Base-by-base conservation (phyloP, 2,797 vertebrate species). In the Paguma larvata region DNA sequence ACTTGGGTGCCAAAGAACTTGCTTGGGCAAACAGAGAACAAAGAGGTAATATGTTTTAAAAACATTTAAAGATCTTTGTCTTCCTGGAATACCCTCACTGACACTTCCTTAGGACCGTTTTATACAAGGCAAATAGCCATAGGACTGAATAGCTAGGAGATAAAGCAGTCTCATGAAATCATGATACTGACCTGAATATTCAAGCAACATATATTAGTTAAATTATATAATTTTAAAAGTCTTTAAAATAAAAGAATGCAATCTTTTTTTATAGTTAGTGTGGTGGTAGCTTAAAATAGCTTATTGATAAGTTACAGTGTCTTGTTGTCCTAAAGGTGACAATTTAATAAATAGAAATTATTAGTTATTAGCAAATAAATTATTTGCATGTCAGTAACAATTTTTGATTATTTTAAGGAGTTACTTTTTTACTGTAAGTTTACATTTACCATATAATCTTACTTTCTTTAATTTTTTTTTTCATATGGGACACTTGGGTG, bases 351-450 rank as follows among this genome's bases (percentile, higher is more conserved):
- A 19, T 62, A 84, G 44, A 46, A 59, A 80, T 51, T 87, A 70
- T 75, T 67, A 3, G 2, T 82, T 19, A 93, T 87, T 85, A 86
- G n/a, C 41, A 93, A 88, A 63, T 56, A 51, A 48, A 5, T 87
- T 80, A 4, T 48, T 75, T 79, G 27, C 46, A 25, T 48, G 1
- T 21, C 10, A 77, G 44, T 51, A 84, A 63, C 6, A 44, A 16
- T 63, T 93, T 68, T 72, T 73, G 5, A 32, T 67, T 92, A 56
- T 94, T 90, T 90, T 82, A 93, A 89, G 25, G 14, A 53, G 27
- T 38, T 14, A 59, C 38, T 85, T 97, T 86, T 13, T 11, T 89
- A 78, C 48, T 89, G 5, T 2, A 95, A 18, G 3, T 18, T 82
- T 59, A 68, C 2, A 41, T 91, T 83, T 95, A 67, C 44, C 23